Percentiles rank a stretch among this genome's conserved stretches.
Evolutionary conservation across 2,797 vertebrate genomes (phyloP).

Genomic region (Hippocampus kuda): DNA sequence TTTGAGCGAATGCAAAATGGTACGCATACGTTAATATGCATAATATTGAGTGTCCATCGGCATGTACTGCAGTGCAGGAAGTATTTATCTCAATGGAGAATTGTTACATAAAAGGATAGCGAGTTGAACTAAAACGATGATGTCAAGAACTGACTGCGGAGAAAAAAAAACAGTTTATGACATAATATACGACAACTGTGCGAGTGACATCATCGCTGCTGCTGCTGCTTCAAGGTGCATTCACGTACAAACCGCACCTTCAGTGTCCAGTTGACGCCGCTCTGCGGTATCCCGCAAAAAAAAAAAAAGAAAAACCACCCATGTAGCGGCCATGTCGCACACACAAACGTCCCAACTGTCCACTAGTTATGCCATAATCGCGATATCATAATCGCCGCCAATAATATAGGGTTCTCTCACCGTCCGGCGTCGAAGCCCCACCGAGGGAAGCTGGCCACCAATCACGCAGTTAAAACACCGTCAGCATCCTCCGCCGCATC

Average conservation of each 20-base stretch:
- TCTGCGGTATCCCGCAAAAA: slow-evolving; percentile 49
- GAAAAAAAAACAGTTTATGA: neutral
- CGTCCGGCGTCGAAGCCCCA: neutral
- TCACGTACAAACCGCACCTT: slow-evolving; percentile 56
- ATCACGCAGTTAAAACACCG: slow-evolving; percentile 63
- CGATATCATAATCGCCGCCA: neutral
- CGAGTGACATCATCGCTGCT: slow-evolving; percentile 1
- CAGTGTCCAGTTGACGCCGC: slow-evolving; percentile 7
- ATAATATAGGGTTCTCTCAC: neutral
- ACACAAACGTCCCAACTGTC: neutral
- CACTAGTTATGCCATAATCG: neutral
- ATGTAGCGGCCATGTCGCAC: neutral
- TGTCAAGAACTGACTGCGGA: neutral
- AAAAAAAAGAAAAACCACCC: slow-evolving; percentile 12
- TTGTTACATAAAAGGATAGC: neutral
- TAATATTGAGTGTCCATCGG: neutral
- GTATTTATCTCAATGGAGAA: neutral
- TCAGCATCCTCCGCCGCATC: slow-evolving; percentile 48
- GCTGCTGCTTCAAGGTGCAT: slow-evolving; percentile 30
- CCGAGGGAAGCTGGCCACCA: slow-evolving; percentile 12
- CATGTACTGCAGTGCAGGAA: neutral
- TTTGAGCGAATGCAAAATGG: neutral
- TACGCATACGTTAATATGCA: neutral
- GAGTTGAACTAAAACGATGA: neutral
- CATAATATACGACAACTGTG: neutral